Conservation (phyloP, 1,140 invertebrate species). For the Euborellia annulipes region DNA sequence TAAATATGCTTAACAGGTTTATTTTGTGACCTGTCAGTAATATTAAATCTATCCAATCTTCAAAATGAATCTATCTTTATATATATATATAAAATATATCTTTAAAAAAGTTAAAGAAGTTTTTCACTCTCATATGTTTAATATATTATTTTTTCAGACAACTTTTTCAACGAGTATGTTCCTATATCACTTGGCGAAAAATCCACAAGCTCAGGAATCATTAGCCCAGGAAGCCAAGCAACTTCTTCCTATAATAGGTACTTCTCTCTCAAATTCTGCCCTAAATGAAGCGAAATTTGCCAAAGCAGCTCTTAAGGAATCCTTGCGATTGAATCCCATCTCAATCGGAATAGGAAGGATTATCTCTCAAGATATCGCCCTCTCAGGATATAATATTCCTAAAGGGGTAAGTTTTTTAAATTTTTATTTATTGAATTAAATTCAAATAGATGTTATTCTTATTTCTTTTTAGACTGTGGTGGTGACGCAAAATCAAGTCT, state of each 20-base stretch:
- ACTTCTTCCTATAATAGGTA: conserved; percentile 27
- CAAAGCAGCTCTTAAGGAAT: conserved; percentile 70
- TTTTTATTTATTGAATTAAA: neutral
- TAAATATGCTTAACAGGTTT: too few species aligned
- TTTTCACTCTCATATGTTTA: too few species aligned
- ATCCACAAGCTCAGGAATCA: conserved; percentile 54
- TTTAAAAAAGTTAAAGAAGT: too few species aligned
- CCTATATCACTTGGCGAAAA: conserved; percentile 62
- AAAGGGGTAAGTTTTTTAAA: conserved; percentile 49
- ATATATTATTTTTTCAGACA: conserved; percentile 45
- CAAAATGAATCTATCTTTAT: too few species aligned
- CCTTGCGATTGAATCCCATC: conserved; percentile 65
- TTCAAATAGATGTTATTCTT: neutral
- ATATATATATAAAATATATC: too few species aligned
- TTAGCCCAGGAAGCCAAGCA: conserved; percentile 45
- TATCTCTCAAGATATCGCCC: conserved; percentile 51
- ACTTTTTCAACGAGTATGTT: conserved; percentile 62
- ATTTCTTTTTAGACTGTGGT: conserved; percentile 55
- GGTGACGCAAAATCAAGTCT: conserved; percentile 74
- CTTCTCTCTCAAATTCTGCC: conserved; percentile 36
- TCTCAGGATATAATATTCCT: conserved; percentile 72
- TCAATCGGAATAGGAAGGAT: conserved; percentile 66
- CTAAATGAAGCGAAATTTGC: conserved; percentile 49
- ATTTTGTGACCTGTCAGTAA: too few species aligned
- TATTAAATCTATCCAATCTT: too few species aligned